Evolutionary conservation across 2,113 vertebrate species (phyloP).

Genomic region (Blennius ocellaris): DNA sequence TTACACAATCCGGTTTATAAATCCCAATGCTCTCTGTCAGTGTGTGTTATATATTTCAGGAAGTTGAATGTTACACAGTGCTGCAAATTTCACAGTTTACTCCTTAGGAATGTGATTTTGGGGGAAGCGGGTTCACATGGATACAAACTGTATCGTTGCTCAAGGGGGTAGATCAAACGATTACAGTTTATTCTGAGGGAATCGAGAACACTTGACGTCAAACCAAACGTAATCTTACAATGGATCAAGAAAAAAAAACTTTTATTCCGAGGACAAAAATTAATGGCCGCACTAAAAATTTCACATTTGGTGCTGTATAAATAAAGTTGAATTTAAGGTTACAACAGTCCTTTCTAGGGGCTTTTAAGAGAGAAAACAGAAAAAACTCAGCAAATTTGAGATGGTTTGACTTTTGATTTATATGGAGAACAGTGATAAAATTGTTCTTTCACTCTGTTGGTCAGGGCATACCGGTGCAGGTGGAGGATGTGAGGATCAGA

Average conservation of each 20-base stretch:
- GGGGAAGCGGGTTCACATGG: neutral
- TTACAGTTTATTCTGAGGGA: neutral
- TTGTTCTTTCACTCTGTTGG: neutral
- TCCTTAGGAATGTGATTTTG: neutral
- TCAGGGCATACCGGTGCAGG: conserved; percentile 89
- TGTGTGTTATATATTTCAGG: neutral
- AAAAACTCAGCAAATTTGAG: too few species aligned
- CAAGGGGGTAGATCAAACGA: neutral
- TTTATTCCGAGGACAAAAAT: too few species aligned
- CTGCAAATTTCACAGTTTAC: neutral
- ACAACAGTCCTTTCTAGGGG: too few species aligned
- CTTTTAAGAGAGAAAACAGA: too few species aligned
- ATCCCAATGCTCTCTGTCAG: neutral
- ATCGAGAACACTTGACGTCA: neutral
- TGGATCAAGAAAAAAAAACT: too few species aligned
- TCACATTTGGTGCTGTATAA: too few species aligned
- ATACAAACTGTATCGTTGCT: neutral
- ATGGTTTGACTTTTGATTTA: neutral
- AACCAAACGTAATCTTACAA: neutral
- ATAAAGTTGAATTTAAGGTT: too few species aligned
- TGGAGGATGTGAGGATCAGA: conserved; percentile 92
- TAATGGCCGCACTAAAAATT: neutral
- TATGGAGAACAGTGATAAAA: neutral
- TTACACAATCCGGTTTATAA: conserved; percentile 25
- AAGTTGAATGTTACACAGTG: neutral